Evolutionary conservation across 2,113 vertebrate species (phyloP).

Genomic region (Tachysurus vachellii): DNA sequence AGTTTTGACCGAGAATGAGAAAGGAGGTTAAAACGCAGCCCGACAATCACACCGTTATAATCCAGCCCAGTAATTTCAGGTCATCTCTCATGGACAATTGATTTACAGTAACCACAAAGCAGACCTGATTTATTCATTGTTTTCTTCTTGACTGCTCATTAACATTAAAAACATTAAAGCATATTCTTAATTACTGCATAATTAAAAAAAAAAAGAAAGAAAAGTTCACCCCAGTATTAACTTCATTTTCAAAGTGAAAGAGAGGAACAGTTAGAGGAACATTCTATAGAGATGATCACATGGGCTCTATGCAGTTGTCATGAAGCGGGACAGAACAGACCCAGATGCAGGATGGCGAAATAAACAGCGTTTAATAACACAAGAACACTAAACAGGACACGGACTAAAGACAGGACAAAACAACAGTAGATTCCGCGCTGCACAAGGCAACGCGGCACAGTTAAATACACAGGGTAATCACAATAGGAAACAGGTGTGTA

Average conservation of each 20-base stretch:
- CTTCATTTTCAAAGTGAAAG: not conserved
- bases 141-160: not conserved
- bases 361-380: too few relatives aligned
- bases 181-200: not conserved
- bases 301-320: too few relatives aligned
- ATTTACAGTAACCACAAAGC: not conserved
- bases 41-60: not conserved
- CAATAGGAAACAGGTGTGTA: too few relatives aligned
- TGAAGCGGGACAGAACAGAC: too few relatives aligned
- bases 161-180: not conserved
- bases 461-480: too few relatives aligned
- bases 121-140: not conserved
- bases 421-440: too few relatives aligned
- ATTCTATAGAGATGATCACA: not conserved
- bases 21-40: not conserved
- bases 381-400: too few relatives aligned
- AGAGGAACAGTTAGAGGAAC: not conserved
- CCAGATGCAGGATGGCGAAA: too few relatives aligned
- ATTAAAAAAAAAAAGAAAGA: not conserved
- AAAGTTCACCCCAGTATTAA: not conserved
- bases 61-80: not conserved
- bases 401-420: too few relatives aligned
- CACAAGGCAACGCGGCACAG: too few relatives aligned
- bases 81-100: not conserved
- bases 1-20: not conserved